A percentile compares a stretch with the other conserved stretches of the same genome.
Conservation (phyloP, 1,140 invertebrate species). For the Lysiphlebus fabarum region DNA sequence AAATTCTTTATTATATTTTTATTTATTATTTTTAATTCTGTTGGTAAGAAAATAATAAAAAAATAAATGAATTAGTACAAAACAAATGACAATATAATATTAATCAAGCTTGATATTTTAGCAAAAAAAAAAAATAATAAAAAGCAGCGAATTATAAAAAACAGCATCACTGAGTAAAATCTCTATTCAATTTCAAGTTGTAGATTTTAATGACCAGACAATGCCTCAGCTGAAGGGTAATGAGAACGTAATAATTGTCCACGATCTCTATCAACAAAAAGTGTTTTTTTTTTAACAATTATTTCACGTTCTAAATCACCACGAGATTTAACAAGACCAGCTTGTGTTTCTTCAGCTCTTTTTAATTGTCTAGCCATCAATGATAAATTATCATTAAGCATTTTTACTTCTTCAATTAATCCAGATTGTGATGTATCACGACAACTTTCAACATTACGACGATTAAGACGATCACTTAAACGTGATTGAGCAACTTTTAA, state of each 20-base stretch:
- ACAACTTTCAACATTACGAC: conserved; percentile 69
- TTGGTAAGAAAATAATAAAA: too few species aligned
- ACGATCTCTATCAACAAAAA: conserved; percentile 68
- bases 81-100: too few species aligned
- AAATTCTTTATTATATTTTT: too few species aligned
- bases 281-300: conserved; percentile 67
- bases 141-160: too few species aligned
- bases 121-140: too few species aligned
- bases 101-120: too few species aligned
- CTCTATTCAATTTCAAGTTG: too few species aligned
- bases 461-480: conserved; percentile 64
- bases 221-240: conserved; percentile 65
- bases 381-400: conserved; percentile 63
- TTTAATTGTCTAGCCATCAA: conserved; percentile 61
- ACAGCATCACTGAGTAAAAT: too few species aligned
- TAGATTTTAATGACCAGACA: conserved; percentile 55
- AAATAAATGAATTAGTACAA: too few species aligned
- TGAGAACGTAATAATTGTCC: conserved; percentile 62
- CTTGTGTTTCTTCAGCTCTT: conserved; percentile 60
- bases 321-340: conserved; percentile 60
- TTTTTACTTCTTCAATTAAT: conserved; percentile 71
- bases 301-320: conserved; percentile 68
- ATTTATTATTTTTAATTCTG: too few species aligned
- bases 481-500: conserved; percentile 78
- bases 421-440: conserved; percentile 67